Base-by-base conservation (phyloP, 2,113 vertebrate genomes). In the Psettodes erumei region DNA sequence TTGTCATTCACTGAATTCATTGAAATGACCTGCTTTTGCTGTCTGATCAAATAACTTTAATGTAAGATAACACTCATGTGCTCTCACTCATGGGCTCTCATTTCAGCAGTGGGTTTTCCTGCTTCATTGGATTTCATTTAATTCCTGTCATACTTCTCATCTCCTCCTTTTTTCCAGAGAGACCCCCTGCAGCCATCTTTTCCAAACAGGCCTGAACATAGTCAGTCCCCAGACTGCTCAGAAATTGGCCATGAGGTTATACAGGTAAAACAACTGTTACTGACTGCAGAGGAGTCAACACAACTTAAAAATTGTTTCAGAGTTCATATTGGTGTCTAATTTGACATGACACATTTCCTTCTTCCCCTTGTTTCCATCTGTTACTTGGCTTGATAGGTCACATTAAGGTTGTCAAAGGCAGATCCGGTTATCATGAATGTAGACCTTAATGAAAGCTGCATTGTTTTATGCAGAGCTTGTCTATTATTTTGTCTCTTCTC, bases 151-250 rank as follows among this genome's bases (percentile, higher is more conserved):
- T 76, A 35, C 37, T 72, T 71, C 28, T 60, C 19, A 28, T 45
- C n/a, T 60, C 12, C 6, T 13, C 56, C 50, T 71, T 23, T 40
- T 48, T 61, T 43, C 19, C 2, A 25, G n/a, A 28, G 38, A 48
- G 33, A 71, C 33, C 23, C 55, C 76, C 79, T 63, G 66, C 58
- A 71, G 82, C 54, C 53, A 40, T 60, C 2, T 30, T 84, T 48
- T 72, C 13, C 6, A 65, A 71, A 77, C 84, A 90, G 61, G 68
- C 60, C 72, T 42, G 58, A 71, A 66, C 53, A 70, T 5, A 66
- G 65, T 30, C 8, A 40, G 6, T 25, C 4, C 15, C 16, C 30
- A 32, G 58, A 19, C 23, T 37, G 25, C n/a, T 37, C 23, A 35
- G 32, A 37, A 4, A 37, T 6, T 30, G 25, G 32, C 19, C 11